Evolutionary conservation across 2,797 vertebrate species (phyloP).

Genomic region (Pseudochaenichthys georgianus): DNA sequence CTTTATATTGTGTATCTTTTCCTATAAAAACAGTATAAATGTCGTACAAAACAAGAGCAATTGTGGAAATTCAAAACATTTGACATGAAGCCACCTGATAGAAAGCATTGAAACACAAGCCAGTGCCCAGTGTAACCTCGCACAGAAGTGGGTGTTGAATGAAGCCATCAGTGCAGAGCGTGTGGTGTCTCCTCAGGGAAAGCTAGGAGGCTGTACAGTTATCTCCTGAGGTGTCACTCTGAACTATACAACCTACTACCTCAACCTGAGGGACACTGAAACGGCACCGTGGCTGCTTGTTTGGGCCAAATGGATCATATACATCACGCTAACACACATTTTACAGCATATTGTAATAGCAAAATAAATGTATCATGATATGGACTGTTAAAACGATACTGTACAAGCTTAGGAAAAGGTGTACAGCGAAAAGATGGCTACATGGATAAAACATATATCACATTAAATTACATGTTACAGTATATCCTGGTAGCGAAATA

Average conservation of each 20-base stretch:
- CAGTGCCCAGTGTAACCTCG: not conserved
- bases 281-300: conserved; percentile 11
- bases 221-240: conserved; percentile 98
- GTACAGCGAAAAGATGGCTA: not conserved
- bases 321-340: not conserved
- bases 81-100: not conserved
- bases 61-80: not conserved
- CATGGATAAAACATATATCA: too few relatives aligned
- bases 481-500: not conserved
- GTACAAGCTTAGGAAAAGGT: not conserved
- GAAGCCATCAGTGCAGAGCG: conserved; percentile 45
- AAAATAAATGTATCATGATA: not conserved
- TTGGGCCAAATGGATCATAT: not conserved
- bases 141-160: conserved; percentile 2
- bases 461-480: not conserved
- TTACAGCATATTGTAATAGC: not conserved
- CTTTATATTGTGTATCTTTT: not conserved
- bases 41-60: not conserved
- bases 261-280: conserved; percentile 92
- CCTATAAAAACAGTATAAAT: conserved; percentile 21
- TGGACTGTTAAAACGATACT: not conserved
- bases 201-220: conserved; percentile 99
- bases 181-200: conserved; percentile 94
- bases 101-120: not conserved
- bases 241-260: conserved; percentile 99